These are phyloP conservation scores for Berghia stephanieae DNA, from an alignment of 1,140 invertebrate genomes.

Conservation along the genomic window DNA sequence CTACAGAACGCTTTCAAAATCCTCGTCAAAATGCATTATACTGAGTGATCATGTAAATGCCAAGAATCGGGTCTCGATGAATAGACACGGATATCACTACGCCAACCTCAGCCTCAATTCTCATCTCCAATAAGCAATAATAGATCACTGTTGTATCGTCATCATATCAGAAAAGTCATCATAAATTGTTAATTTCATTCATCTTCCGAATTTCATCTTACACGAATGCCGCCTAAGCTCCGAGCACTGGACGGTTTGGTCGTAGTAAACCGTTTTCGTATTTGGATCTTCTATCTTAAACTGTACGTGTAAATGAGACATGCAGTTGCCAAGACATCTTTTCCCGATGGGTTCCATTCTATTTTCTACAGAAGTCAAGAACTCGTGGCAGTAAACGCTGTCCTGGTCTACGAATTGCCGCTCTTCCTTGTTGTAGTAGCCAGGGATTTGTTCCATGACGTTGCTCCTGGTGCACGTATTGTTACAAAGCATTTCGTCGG, in stretches of 20 bases:
- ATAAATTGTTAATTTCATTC: not conserved
- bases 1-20: no score
- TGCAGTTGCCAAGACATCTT: slow-evolving; percentile 32
- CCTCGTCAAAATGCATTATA: no score
- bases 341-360: slow-evolving; percentile 9
- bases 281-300: slow-evolving; percentile 30
- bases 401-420: slow-evolving; percentile 27
- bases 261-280: slow-evolving; percentile 13
- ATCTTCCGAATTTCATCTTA: slow-evolving; percentile 28
- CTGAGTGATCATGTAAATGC: no score
- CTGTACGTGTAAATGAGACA: slow-evolving; percentile 35
- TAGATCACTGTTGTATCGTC: not conserved
- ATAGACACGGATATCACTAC: not conserved
- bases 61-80: not conserved
- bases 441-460: not conserved
- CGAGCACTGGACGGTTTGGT: slow-evolving; percentile 25
- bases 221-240: not conserved
- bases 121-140: not conserved
- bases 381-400: slow-evolving; percentile 42
- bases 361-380: slow-evolving; percentile 31
- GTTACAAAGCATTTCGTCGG: slow-evolving; percentile 37
- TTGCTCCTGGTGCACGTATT: slow-evolving; percentile 30
- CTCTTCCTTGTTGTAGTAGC: slow-evolving; percentile 14
- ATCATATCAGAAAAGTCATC: not conserved
- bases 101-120: no score